Base-by-base conservation (phyloP, 2,888 invertebrate species). In the Ennomos quercinarius region DNA sequence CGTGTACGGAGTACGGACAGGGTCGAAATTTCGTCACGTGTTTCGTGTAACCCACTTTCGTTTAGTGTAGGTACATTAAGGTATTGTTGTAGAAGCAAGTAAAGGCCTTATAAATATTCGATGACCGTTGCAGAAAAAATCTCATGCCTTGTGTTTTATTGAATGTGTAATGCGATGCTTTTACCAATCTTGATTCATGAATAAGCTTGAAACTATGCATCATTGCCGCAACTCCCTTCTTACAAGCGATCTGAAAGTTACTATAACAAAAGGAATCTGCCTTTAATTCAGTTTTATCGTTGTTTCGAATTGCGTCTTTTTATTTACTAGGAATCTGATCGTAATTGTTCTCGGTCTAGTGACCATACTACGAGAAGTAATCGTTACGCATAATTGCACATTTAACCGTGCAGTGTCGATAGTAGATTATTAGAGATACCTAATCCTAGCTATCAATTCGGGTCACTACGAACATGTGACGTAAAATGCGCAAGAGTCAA, bases 21-120 rank as follows among this genome's bases (percentile, higher is more conserved):
- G 83, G 83, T 79, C 83, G 74, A 68, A 67, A 71, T 83, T 83
- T 80, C 83, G 72, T 83, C 78, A 84, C 72, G 64, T 71, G 68
- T 67, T 68, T 64, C 66, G 57, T 69, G 72, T 79, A 81, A 81
- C 84, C 84, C 77, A 84, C 84, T 84, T 85, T 84, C 80, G 71
- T 75, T 77, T 77, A 61, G 55, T 62, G 60, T 66, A 49, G 61
- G 57, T 68, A n/a, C 65, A 69, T 72, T 73, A 72, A 66, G 72
- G 57, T 61, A 57, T 58, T 54, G 54, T 61, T 54, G 36, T 56
- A 54, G 40, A 47, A 11, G 47, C 10, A 17, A 48, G 49, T 40
- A 40, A 42, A 39, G 39, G 36, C 27, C 49, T 54, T 51, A 53
- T 54, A 54, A 53, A 36, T 56, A 61, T 47, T 54, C 13, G n/a